Percentiles rank a stretch among this genome's conserved stretches.
Evolutionary conservation across 2,113 vertebrate genomes (phyloP).

Genomic region (Trochalopteron elliotii): DNA sequence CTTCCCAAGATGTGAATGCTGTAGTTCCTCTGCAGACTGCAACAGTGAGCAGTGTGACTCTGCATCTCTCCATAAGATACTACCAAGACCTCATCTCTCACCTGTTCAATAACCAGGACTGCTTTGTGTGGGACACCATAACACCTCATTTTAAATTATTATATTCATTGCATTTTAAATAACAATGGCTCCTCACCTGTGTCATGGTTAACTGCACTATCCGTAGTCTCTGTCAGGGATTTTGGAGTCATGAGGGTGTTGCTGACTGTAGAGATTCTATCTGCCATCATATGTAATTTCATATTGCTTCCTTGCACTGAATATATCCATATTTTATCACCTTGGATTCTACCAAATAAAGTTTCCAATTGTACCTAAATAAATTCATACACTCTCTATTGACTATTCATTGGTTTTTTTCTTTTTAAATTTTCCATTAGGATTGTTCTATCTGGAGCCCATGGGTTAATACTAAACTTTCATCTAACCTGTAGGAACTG

Average conservation of each 20-base stretch:
- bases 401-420: background rate
- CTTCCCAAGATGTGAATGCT: background rate
- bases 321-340: background rate
- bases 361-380: background rate
- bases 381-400: background rate
- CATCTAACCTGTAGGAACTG: background rate
- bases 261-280: background rate
- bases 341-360: background rate
- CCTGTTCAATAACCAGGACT: background rate
- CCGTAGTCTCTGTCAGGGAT: background rate
- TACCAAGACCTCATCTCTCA: background rate
- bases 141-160: background rate
- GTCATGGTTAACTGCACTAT: background rate
- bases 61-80: background rate
- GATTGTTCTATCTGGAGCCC: background rate
- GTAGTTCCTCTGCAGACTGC: background rate
- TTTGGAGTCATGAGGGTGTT: background rate
- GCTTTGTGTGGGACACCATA: background rate
- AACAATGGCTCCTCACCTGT: background rate
- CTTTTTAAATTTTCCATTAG: background rate
- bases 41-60: background rate
- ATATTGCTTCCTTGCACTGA: background rate
- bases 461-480: background rate
- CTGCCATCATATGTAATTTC: background rate
- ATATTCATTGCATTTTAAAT: background rate